phyloP scores from a whole-genome alignment of 1,140 invertebrate species.

The Brachionus plicatilis region DNA sequence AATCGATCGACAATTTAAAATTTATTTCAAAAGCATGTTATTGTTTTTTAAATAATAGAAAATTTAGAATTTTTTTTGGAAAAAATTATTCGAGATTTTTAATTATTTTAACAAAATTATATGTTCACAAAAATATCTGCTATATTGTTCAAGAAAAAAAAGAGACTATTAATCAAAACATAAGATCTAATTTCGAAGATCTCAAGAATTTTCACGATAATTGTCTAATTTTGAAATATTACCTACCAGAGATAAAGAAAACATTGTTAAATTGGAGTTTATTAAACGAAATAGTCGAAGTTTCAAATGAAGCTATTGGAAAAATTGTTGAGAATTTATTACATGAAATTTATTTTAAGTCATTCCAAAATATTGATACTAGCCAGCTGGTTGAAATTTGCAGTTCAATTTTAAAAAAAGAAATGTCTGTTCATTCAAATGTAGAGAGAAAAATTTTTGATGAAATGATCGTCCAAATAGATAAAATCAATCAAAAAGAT shows the following conservation, averaged over 20 bases:
- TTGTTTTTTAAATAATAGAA: background rate
- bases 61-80: background rate
- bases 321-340: background rate
- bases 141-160: background rate
- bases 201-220: background rate
- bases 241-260: no score
- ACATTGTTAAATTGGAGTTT: background rate
- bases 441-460: background rate
- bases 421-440: background rate
- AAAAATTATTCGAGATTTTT: background rate
- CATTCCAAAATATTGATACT: background rate
- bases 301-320: background rate
- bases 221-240: background rate
- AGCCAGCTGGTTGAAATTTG: background rate
- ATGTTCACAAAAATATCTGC: background rate
- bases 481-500: background rate
- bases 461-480: background rate
- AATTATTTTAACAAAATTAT: background rate
- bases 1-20: background rate
- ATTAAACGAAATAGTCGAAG: background rate
- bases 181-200: background rate
- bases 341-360: background rate
- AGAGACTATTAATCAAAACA: background rate
- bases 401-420: background rate
- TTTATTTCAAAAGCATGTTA: background rate